Evolutionary conservation across 2,888 invertebrate species (phyloP).

Genomic region (Drosophila mayaguana): DNA sequence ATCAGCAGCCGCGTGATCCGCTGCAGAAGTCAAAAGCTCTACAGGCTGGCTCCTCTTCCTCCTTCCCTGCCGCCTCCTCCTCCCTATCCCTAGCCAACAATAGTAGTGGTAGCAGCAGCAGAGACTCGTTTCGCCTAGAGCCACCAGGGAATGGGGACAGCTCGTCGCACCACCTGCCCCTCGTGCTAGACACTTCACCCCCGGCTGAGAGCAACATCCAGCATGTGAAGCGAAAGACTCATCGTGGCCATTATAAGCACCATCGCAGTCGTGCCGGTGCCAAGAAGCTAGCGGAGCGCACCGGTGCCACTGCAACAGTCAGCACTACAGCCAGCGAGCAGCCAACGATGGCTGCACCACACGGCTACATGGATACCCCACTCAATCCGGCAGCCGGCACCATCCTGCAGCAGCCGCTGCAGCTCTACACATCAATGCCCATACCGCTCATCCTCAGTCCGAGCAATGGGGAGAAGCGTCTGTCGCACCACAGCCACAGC

Average conservation of each 20-base stretch:
- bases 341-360: slow-evolving; percentile 45
- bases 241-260: slow-evolving; percentile 81
- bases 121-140: slow-evolving; percentile 59
- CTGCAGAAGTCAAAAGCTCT: slow-evolving; percentile 58
- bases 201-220: slow-evolving; percentile 40
- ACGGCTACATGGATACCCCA: slow-evolving; percentile 73
- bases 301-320: neutral
- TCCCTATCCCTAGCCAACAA: slow-evolving; percentile 1
- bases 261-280: slow-evolving; percentile 51
- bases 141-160: slow-evolving; percentile 39
- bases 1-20: slow-evolving; percentile 53
- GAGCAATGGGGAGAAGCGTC: slow-evolving; percentile 79
- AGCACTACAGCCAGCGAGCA: slow-evolving; percentile 40
- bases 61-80: neutral
- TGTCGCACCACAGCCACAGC: slow-evolving; percentile 68
- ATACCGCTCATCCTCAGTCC: slow-evolving; percentile 82
- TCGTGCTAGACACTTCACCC: slow-evolving; percentile 68
- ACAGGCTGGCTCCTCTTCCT: neutral
- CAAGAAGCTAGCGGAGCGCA: slow-evolving; percentile 33
- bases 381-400: slow-evolving; percentile 77
- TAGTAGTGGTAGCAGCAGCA: slow-evolving; percentile 15
- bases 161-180: slow-evolving; percentile 62
- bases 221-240: slow-evolving; percentile 73
- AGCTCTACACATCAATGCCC: slow-evolving; percentile 81
- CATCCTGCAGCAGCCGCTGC: slow-evolving; percentile 67